A percentile compares a stretch with the other conserved stretches of the same genome.
Conservation (phyloP, 2,888 invertebrate species). For the Tipula lateralis region DNA sequence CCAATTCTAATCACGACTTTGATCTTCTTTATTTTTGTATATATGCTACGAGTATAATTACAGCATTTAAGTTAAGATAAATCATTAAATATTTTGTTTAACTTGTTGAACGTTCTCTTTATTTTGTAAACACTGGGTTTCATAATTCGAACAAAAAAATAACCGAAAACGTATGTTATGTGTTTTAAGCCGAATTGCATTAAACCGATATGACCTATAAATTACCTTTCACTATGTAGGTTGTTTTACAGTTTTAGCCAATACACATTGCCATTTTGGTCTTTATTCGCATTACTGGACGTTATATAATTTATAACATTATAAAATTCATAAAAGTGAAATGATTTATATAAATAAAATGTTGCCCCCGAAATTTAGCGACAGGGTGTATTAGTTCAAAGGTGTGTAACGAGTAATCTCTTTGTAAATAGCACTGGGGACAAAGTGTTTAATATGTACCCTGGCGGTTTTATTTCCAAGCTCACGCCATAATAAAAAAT, state of each 20-base stretch:
- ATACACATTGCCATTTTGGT: background rate
- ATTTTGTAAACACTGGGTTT: background rate
- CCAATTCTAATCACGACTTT: background rate
- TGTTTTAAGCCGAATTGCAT: background rate
- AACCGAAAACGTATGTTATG: background rate
- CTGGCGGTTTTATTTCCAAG: too few species aligned
- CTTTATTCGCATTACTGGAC: background rate
- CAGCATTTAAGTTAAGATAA: background rate
- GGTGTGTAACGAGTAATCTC: too few species aligned
- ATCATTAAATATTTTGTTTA: background rate
- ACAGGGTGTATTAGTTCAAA: too few species aligned
- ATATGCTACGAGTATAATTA: background rate
- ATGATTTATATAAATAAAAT: too few species aligned
- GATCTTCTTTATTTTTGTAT: background rate
- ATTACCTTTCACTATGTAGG: background rate
- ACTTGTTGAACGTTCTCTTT: background rate
- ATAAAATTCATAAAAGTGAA: too few species aligned
- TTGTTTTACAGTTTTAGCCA: background rate
- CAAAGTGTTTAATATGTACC: too few species aligned
- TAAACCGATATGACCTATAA: conserved; percentile 3
- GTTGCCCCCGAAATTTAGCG: too few species aligned
- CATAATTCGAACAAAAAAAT: background rate
- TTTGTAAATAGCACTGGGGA: too few species aligned
- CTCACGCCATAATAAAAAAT: too few species aligned
- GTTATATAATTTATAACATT: background rate